Conservation (phyloP, 2,113 vertebrate genomes). For the Toxostoma redivivum region DNA sequence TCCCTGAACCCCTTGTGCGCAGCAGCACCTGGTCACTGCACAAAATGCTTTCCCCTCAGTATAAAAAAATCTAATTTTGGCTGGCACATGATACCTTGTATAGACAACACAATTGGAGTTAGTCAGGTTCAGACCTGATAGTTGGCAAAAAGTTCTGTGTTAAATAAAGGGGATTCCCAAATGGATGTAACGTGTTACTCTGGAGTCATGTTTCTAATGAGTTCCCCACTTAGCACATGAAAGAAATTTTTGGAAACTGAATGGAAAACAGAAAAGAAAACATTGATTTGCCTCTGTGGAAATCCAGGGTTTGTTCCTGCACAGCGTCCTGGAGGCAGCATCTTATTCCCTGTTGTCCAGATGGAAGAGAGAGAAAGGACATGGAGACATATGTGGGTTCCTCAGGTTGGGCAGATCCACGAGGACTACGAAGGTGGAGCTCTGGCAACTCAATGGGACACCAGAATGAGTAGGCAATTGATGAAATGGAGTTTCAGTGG, state of each 20-base stretch:
- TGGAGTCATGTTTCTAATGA: not conserved
- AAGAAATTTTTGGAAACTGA: not conserved
- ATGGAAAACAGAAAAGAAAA: not conserved
- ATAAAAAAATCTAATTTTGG: not conserved
- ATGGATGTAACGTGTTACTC: not conserved
- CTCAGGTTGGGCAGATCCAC: not conserved
- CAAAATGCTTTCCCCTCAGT: not conserved
- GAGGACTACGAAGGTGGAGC: rapidly evolving
- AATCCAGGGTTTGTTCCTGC: not conserved
- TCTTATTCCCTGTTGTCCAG: not conserved
- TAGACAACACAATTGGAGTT: not conserved
- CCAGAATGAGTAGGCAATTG: not conserved
- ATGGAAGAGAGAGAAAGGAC: not conserved
- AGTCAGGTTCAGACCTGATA: not conserved
- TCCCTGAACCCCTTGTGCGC: not conserved
- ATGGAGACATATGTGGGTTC: not conserved
- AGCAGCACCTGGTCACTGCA: not conserved
- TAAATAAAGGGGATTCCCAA: not conserved
- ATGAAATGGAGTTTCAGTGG: not conserved
- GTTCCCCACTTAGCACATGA: not conserved
- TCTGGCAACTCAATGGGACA: not conserved
- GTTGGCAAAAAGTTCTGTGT: not conserved
- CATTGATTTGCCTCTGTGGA: not conserved
- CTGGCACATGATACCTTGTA: not conserved
- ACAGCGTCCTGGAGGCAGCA: not conserved